Conservation (phyloP, 2,113 vertebrate genomes). For the Willisornis vidua region DNA sequence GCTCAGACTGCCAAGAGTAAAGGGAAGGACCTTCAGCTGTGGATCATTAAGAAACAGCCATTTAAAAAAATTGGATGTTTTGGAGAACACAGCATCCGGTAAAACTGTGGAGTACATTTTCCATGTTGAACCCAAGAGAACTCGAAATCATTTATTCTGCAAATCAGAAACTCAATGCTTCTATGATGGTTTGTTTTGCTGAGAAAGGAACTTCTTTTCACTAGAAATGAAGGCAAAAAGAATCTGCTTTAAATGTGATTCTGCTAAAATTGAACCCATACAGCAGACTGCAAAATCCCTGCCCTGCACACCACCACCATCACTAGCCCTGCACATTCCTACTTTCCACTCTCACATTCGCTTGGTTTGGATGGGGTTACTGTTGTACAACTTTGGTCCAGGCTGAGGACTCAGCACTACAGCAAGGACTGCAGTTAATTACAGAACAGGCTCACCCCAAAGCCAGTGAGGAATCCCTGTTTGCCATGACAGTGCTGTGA, state of each 20-base stretch:
- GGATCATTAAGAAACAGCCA: slow-evolving; percentile 4
- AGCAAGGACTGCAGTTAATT: neutral
- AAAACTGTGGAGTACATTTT: neutral
- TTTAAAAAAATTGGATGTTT: neutral
- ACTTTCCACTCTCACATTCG: neutral
- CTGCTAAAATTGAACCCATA: neutral
- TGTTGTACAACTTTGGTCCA: neutral
- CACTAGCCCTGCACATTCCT: neutral
- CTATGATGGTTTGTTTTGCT: slow-evolving; percentile 10
- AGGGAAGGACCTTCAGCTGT: slow-evolving; percentile 45
- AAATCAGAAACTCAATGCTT: slow-evolving; percentile 15
- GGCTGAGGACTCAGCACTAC: neutral
- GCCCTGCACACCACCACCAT: neutral
- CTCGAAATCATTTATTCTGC: slow-evolving; percentile 3
- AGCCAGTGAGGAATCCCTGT: neutral
- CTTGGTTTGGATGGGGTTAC: neutral
- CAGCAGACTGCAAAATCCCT: neutral
- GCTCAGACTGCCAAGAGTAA: neutral
- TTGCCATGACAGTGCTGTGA: fast-evolving
- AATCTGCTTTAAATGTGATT: neutral
- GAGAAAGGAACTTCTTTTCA: slow-evolving; percentile 32
- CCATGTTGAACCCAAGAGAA: neutral
- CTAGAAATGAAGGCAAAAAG: neutral
- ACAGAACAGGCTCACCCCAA: neutral
- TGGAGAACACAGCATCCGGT: neutral